phyloP scores from a whole-genome alignment of 2,888 invertebrate species.

The Andricus curvator region DNA sequence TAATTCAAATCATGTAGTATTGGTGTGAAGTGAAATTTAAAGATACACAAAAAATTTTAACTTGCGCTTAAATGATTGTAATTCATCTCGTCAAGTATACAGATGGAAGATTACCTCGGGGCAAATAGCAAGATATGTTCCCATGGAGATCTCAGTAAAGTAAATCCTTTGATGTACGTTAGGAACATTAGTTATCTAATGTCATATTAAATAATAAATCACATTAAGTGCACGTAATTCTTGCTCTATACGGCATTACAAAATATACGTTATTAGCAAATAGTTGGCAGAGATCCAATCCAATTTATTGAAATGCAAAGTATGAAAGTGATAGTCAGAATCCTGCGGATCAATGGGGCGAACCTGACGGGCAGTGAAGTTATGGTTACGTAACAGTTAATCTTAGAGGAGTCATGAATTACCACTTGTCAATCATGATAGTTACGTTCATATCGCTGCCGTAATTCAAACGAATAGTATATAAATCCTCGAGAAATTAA shows the following conservation, averaged over 20 bases:
- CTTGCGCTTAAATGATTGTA: neutral
- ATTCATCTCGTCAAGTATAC: neutral
- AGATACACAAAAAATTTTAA: no score
- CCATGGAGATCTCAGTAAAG: neutral
- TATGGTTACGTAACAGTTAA: slow-evolving; percentile 12
- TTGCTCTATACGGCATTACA: neutral
- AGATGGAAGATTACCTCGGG: neutral
- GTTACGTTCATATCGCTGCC: neutral
- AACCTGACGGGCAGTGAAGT: neutral
- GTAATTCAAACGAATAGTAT: neutral
- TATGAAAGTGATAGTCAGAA: slow-evolving; percentile 9
- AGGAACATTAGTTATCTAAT: neutral
- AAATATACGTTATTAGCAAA: neutral
- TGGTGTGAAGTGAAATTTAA: no score
- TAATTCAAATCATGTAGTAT: no score
- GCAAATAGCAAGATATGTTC: neutral
- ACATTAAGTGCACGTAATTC: neutral
- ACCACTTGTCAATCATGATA: slow-evolving; percentile 17
- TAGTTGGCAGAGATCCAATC: slow-evolving; percentile 6
- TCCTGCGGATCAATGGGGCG: slow-evolving; percentile 2
- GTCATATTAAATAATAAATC: slow-evolving; percentile 20
- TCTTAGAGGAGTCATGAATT: slow-evolving; percentile 7
- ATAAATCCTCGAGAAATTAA: neutral
- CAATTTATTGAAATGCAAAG: slow-evolving; percentile 20
- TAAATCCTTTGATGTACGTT: slow-evolving; percentile 6